phyloP scores from a whole-genome alignment of 2,797 vertebrate species.

The Nannoperca australis region DNA sequence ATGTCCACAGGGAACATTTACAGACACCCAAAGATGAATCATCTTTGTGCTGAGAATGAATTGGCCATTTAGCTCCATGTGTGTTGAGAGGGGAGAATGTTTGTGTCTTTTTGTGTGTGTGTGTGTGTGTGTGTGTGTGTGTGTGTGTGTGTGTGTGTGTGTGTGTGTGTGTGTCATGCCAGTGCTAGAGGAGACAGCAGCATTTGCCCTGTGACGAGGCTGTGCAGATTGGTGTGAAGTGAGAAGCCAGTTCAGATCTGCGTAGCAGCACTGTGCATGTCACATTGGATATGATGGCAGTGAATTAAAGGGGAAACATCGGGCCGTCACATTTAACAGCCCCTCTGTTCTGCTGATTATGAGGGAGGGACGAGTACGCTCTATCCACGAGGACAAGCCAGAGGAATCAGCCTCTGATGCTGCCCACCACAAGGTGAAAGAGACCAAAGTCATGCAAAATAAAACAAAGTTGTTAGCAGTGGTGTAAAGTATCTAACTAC shows the following conservation, averaged over 20 bases:
- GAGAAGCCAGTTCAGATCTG: constrained; percentile 78
- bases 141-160: constrained; percentile 2
- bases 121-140: no score
- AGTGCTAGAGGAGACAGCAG: constrained; percentile 74
- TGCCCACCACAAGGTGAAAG: constrained; percentile 23
- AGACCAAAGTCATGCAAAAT: neutral
- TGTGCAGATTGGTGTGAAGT: constrained; percentile 80
- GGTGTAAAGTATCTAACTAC: neutral
- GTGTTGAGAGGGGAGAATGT: constrained; percentile 18
- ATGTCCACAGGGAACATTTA: constrained; percentile 49
- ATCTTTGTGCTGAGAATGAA: constrained; percentile 54
- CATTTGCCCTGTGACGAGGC: constrained; percentile 77
- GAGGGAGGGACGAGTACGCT: constrained; percentile 41
- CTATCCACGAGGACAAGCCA: constrained; percentile 31
- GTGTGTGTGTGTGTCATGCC: constrained; percentile 43
- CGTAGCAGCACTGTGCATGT: constrained; percentile 71
- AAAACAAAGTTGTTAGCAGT: neutral
- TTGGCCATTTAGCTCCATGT: constrained; percentile 55
- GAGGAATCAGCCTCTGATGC: constrained; percentile 26
- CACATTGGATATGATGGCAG: constrained; percentile 74
- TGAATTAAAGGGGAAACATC: constrained; percentile 71
- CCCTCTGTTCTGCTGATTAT: constrained; percentile 61
- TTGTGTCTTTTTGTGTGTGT: constrained; percentile 20
- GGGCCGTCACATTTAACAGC: constrained; percentile 64
- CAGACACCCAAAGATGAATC: constrained; percentile 62